Evolutionary conservation across 2,888 invertebrate genomes (phyloP).

Genomic region (Pristionchus fissidentatus): DNA sequence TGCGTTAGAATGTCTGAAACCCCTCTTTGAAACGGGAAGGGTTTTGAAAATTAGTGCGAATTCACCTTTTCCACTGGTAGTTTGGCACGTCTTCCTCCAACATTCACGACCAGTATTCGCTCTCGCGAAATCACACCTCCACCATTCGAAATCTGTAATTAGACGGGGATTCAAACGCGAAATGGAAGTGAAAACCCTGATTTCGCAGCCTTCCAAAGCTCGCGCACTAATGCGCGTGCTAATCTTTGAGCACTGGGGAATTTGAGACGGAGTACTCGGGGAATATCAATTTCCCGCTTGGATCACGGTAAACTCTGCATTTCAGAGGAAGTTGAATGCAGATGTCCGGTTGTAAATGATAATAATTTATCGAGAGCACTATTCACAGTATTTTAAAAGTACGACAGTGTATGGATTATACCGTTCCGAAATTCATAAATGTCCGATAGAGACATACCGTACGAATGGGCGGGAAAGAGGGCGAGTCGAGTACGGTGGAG

Average conservation of each 20-base stretch:
- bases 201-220: background rate
- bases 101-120: conserved; percentile 58
- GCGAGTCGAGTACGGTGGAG: background rate
- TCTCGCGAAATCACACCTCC: background rate
- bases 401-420: too few relatives aligned
- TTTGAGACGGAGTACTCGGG: background rate
- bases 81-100: conserved; percentile 67
- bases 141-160: conserved; percentile 16
- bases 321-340: background rate
- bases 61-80: conserved; percentile 60
- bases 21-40: background rate
- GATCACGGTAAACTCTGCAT: too few relatives aligned
- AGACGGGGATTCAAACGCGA: background rate
- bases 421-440: too few relatives aligned
- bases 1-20: background rate
- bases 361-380: too few relatives aligned
- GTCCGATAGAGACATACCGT: background rate
- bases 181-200: background rate
- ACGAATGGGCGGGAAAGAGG: conserved; percentile 17
- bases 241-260: background rate
- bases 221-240: background rate
- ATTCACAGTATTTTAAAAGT: too few relatives aligned
- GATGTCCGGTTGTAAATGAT: background rate
- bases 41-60: background rate
- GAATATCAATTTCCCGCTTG: too few relatives aligned